phyloP scores from a whole-genome alignment of 2,797 vertebrate genomes.

The Gambusia yucatana region DNA sequence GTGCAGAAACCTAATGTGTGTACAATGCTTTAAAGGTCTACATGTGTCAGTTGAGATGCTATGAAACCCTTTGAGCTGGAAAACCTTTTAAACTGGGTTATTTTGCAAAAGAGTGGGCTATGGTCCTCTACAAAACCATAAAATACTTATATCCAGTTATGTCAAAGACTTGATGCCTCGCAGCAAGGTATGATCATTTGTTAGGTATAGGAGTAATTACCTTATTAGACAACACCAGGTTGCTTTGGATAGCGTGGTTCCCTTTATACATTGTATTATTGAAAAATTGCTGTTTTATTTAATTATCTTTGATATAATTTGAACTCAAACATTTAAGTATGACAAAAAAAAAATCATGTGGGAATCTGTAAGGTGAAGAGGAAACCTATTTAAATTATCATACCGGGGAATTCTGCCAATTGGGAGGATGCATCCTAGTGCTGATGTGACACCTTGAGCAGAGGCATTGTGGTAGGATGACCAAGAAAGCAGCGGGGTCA shows the following conservation, averaged over 20 bases:
- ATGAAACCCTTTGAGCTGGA: no score
- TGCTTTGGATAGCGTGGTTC: background rate
- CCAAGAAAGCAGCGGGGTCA: background rate
- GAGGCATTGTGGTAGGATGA: background rate
- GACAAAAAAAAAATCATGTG: background rate
- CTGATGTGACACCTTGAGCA: background rate
- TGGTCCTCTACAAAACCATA: no score
- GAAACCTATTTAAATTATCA: background rate
- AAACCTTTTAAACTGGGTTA: no score
- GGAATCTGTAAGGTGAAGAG: background rate
- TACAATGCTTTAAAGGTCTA: background rate
- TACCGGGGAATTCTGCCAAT: background rate
- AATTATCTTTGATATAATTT: background rate
- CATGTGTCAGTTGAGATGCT: no score
- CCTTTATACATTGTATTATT: background rate
- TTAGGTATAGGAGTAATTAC: background rate
- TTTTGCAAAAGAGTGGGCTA: no score
- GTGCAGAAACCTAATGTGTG: background rate
- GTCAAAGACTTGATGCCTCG: no score
- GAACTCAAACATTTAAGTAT: background rate
- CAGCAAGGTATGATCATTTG: background rate
- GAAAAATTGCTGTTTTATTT: background rate
- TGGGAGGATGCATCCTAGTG: background rate
- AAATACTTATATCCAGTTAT: no score
- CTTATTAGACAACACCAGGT: background rate